Evolutionary conservation across 1,140 invertebrate species (phyloP).

Genomic region (Aradophagus sp.): DNA sequence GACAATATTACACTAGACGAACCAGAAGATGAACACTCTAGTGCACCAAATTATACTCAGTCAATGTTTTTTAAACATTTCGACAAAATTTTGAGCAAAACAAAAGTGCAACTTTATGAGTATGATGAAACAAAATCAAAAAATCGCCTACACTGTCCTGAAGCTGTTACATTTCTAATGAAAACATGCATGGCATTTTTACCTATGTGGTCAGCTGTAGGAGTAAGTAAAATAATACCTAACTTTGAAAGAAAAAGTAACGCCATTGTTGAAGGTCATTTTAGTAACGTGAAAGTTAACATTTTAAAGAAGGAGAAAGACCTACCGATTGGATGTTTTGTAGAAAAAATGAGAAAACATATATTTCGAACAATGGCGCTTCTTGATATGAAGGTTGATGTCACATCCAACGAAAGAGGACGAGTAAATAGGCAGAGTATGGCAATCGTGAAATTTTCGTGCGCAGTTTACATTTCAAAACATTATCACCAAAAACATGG

Average conservation of each 20-base stretch:
- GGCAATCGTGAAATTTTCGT: not conserved
- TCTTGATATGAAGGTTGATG: not conserved
- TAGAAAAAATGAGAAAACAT: not conserved
- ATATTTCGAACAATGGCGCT: not conserved
- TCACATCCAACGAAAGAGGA: constrained; percentile 3
- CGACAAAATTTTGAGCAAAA: constrained; percentile 2
- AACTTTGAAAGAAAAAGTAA: constrained; percentile 1
- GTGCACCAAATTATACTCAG: not conserved
- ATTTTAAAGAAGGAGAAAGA: too few species aligned
- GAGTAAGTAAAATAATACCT: not conserved
- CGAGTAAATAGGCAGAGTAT: not conserved
- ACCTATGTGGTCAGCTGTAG: not conserved
- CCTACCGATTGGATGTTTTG: not conserved
- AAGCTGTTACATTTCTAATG: not conserved
- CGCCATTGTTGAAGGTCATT: not conserved
- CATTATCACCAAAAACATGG: not conserved
- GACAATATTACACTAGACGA: not conserved
- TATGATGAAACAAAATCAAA: not conserved
- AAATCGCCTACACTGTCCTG: constrained; percentile 3
- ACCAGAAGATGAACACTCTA: not conserved
- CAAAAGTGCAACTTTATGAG: not conserved
- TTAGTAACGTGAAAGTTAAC: not conserved
- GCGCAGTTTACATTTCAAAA: not conserved
- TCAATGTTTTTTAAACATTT: constrained; percentile 14
- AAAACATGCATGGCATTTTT: constrained; percentile 1